phyloP scores from a whole-genome alignment of 92 coral and sea anemone genomes.

The Zoanthus sociatus region DNA sequence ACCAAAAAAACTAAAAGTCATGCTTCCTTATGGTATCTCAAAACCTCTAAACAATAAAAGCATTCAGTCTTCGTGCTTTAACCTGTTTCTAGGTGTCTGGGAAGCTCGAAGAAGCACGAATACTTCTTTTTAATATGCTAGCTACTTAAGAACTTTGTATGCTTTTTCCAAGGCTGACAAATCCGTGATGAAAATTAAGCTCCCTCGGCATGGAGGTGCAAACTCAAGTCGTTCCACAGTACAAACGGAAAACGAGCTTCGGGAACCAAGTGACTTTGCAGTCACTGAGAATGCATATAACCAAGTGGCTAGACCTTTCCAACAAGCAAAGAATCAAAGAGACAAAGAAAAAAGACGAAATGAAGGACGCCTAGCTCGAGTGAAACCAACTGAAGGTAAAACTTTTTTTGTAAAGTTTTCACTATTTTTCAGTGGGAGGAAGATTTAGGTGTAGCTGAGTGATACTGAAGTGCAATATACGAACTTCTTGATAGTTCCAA shows the following conservation, averaged over 20 bases:
- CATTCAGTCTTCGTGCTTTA: no score
- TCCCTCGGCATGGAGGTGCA: slow-evolving; percentile 14
- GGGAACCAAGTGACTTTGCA: not conserved
- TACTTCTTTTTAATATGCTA: not conserved
- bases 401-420: not conserved
- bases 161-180: slow-evolving; percentile 29
- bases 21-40: no score
- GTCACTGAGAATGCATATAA: not conserved
- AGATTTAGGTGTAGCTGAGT: not conserved
- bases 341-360: slow-evolving; percentile 3
- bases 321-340: not conserved
- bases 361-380: not conserved
- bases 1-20: no score
- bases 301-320: not conserved
- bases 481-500: no score
- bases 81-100: no score
- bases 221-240: not conserved
- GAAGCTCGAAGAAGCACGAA: no score
- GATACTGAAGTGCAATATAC: not conserved
- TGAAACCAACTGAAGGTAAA: slow-evolving; percentile 29
- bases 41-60: no score
- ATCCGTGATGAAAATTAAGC: slow-evolving; percentile 34
- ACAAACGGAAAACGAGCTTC: not conserved
- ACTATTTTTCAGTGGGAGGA: not conserved
- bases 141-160: not conserved